These are phyloP conservation scores for Craterocephalus amniculus DNA, from an alignment of 2,797 vertebrate species.

Conservation along the genomic window DNA sequence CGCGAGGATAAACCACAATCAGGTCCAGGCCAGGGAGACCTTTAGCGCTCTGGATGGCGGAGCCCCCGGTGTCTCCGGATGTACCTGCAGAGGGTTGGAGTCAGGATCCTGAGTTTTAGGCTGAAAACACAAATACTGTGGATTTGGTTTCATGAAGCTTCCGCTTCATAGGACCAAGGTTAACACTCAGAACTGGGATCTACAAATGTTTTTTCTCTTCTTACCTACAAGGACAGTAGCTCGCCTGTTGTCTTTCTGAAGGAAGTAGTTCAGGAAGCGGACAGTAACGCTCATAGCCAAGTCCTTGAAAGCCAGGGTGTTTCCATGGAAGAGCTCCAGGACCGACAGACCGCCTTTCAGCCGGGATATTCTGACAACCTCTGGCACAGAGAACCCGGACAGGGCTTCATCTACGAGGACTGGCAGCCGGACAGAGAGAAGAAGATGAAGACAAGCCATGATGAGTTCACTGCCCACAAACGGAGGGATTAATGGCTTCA, in stretches of 20 bases:
- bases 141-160: too few relatives aligned
- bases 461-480: background rate
- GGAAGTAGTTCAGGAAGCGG: slow-evolving; percentile 89
- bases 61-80: slow-evolving; percentile 93
- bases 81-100: slow-evolving; percentile 81
- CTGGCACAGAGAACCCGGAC: slow-evolving; percentile 85
- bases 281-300: slow-evolving; percentile 90
- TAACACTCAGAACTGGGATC: too few relatives aligned
- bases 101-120: too few relatives aligned
- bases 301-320: slow-evolving; percentile 92
- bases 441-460: background rate
- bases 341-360: slow-evolving; percentile 84
- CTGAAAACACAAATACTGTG: too few relatives aligned
- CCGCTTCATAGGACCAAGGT: too few relatives aligned
- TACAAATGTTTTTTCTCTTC: slow-evolving; percentile 42
- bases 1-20: slow-evolving; percentile 89
- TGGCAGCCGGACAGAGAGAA: slow-evolving; percentile 51
- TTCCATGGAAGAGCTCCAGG: slow-evolving; percentile 93
- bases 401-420: slow-evolving; percentile 86
- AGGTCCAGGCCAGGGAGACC: slow-evolving; percentile 87
- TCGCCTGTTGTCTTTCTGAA: slow-evolving; percentile 81
- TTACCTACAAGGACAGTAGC: slow-evolving; percentile 90
- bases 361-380: slow-evolving; percentile 79
- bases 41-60: slow-evolving; percentile 89
- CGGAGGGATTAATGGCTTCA: too few relatives aligned